These are phyloP conservation scores for Ctenopoma kingsleyae DNA, from an alignment of 2,797 vertebrate species.

Conservation along the genomic window DNA sequence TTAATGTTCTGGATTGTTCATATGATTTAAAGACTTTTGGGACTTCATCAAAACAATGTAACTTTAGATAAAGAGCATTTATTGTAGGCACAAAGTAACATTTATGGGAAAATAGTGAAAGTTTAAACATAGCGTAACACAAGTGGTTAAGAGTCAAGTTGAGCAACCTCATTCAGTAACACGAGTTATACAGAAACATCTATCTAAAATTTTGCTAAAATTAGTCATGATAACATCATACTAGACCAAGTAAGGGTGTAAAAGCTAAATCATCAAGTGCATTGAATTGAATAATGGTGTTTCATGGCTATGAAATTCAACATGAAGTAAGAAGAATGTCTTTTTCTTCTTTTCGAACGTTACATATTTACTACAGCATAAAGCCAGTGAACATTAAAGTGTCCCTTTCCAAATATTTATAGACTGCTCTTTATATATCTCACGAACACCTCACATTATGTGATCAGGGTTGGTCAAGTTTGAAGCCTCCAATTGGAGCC, in stretches of 20 bases:
- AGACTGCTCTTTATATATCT: slow-evolving; percentile 18
- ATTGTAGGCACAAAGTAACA: neutral
- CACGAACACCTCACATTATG: slow-evolving; percentile 20
- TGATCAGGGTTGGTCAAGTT: slow-evolving; percentile 22
- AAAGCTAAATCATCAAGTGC: neutral
- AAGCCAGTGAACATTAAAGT: neutral
- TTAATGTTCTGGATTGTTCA: neutral
- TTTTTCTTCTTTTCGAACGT: slow-evolving; percentile 3
- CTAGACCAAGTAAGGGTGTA: neutral
- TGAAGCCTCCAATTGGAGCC: slow-evolving; percentile 33
- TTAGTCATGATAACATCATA: neutral
- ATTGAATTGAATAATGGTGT: neutral
- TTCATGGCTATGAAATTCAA: neutral
- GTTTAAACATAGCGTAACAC: neutral
- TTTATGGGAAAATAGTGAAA: neutral
- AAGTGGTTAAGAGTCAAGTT: neutral
- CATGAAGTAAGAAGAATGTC: neutral
- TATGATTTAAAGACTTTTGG: slow-evolving; percentile 5
- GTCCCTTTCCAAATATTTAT: slow-evolving; percentile 16
- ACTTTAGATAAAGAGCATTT: neutral
- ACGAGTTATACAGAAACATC: neutral
- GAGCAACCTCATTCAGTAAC: neutral
- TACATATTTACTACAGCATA: too few relatives aligned
- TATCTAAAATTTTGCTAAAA: neutral
- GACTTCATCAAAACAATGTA: neutral